phyloP scores from a whole-genome alignment of 2,113 vertebrate genomes.

The Rhinichthys klamathensis region DNA sequence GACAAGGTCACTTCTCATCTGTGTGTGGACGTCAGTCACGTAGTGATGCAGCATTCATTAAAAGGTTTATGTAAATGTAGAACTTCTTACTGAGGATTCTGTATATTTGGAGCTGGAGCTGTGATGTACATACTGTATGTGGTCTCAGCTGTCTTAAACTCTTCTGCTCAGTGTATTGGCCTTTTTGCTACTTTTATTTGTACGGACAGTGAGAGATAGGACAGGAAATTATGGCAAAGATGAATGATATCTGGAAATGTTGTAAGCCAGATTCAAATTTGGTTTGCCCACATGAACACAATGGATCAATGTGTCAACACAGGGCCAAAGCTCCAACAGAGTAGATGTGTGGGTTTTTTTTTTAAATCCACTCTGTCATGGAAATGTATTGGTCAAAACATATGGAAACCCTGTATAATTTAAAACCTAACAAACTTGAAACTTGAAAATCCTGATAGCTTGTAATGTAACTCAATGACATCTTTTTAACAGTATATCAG shows the following conservation, averaged over 20 bases:
- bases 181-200: background rate
- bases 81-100: background rate
- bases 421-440: too few relatives aligned
- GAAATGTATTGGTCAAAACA: too few relatives aligned
- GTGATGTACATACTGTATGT: background rate
- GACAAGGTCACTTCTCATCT: slow-evolving; percentile 32
- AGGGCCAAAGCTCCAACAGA: background rate
- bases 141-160: background rate
- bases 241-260: background rate
- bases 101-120: background rate
- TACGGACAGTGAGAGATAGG: background rate
- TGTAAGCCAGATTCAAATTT: background rate
- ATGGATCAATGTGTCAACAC: background rate
- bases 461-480: too few relatives aligned
- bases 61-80: background rate
- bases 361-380: background rate
- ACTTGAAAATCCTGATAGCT: background rate
- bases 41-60: slow-evolving; percentile 12
- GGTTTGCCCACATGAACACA: background rate
- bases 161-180: background rate
- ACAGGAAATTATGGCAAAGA: background rate
- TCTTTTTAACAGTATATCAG: too few relatives aligned
- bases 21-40: background rate
- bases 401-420: too few relatives aligned
- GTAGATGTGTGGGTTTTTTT: background rate